Conservation (phyloP, 1,140 invertebrate genomes). For the Drosophila orena region DNA sequence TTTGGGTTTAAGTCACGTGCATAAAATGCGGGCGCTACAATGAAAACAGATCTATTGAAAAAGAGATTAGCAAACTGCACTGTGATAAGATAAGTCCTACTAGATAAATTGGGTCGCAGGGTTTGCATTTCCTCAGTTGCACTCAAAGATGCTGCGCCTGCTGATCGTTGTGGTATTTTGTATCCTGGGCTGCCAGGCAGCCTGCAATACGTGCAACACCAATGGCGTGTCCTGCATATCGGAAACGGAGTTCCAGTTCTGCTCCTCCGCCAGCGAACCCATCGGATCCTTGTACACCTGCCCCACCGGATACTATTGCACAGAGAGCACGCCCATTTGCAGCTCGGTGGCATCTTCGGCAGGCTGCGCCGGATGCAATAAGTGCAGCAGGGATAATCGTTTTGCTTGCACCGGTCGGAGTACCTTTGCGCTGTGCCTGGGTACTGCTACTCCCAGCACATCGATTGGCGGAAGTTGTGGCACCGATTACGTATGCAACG, state of each 20-base stretch:
- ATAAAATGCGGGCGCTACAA: background rate
- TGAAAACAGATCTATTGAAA: background rate
- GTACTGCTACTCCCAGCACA: conserved; percentile 3
- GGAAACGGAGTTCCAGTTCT: conserved; percentile 39
- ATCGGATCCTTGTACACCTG: conserved; percentile 15
- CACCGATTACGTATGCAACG: conserved; percentile 29
- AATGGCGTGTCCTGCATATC: conserved; percentile 33
- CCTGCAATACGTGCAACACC: conserved; percentile 31
- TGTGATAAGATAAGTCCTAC: conserved; percentile 19
- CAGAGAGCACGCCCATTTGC: background rate
- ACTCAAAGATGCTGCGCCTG: conserved; percentile 35
- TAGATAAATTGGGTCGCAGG: conserved; percentile 23
- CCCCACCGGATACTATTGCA: conserved; percentile 26
- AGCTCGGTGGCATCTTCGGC: background rate
- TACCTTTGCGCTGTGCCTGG: conserved; percentile 50
- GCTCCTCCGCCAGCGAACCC: conserved; percentile 5
- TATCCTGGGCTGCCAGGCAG: conserved; percentile 34
- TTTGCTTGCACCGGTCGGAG: conserved; percentile 41
- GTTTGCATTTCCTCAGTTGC: conserved; percentile 3
- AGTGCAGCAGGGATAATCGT: background rate
- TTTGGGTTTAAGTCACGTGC: background rate
- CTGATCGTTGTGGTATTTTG: conserved; percentile 26
- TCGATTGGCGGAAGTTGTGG: conserved; percentile 40
- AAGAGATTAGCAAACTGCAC: conserved; percentile 2
- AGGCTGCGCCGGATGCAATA: conserved; percentile 17